A percentile compares a stretch with the other conserved stretches of the same genome.
Conservation (phyloP, 2,888 invertebrate genomes). For the Morinoia aosen region DNA sequence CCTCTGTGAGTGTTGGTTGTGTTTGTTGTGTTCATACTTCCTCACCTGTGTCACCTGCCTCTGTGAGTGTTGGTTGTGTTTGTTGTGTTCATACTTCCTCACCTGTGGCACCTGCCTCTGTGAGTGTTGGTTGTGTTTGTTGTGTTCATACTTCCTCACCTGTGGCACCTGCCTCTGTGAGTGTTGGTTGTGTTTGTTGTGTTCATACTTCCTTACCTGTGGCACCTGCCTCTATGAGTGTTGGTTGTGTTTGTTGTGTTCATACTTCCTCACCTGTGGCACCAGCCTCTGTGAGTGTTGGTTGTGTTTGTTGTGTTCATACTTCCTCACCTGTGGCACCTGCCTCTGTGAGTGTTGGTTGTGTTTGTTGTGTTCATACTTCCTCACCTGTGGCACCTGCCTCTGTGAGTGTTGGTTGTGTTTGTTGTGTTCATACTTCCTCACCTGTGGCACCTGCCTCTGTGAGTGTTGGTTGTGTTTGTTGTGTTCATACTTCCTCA, state of each 20-base stretch:
- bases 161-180: constrained; percentile 94
- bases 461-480: background rate
- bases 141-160: constrained; percentile 95
- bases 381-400: constrained; percentile 95
- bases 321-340: no score
- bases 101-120: no score
- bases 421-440: constrained; percentile 68
- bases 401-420: constrained; percentile 79
- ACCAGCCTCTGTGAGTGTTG: no score
- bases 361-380: no score
- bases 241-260: background rate
- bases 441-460: background rate
- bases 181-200: constrained; percentile 71
- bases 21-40: background rate
- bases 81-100: no score
- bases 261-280: background rate
- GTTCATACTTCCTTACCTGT: constrained; percentile 68
- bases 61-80: no score
- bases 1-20: background rate
- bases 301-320: no score
- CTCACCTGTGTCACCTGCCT: background rate
- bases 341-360: no score
- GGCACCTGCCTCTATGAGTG: background rate
- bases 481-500: background rate
- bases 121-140: no score